phyloP scores from a whole-genome alignment of 2,113 vertebrate genomes.

The Hippocampus barbouri region DNA sequence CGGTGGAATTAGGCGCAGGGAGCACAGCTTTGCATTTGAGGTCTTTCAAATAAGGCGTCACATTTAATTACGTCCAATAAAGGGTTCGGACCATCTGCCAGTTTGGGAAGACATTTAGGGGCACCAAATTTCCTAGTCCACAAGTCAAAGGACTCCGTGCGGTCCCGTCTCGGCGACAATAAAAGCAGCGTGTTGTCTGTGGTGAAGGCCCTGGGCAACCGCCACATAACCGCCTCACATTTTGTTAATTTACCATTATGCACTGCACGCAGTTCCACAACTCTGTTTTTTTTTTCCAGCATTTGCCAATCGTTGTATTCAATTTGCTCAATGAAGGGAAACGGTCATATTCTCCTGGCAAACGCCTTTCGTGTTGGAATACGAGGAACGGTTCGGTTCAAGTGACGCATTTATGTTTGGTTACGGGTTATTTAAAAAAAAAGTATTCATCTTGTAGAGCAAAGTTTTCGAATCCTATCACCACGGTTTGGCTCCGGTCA shows the following conservation, averaged over 20 bases:
- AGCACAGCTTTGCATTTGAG: conserved; percentile 45
- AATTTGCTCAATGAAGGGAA: neutral
- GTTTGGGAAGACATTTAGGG: conserved; percentile 3
- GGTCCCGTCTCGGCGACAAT: conserved; percentile 22
- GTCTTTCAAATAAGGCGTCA: conserved; percentile 60
- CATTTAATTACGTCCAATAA: conserved; percentile 62
- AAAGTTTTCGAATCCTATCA: neutral
- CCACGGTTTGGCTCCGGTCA: neutral
- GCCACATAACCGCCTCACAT: conserved; percentile 30
- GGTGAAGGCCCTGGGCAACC: conserved; percentile 22
- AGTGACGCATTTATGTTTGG: neutral
- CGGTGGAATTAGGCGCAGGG: conserved; percentile 52
- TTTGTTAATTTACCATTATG: conserved; percentile 40
- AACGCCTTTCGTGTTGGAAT: neutral
- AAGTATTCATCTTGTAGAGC: neutral
- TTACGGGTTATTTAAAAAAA: neutral
- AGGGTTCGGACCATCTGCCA: conserved; percentile 40
- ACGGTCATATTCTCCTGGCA: neutral
- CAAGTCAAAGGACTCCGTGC: conserved; percentile 27
- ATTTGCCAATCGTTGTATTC: conserved; percentile 23
- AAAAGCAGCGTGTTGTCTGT: conserved; percentile 19
- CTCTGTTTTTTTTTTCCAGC: conserved; percentile 13
- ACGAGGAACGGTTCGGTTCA: too few species aligned
- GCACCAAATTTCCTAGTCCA: conserved; percentile 26
- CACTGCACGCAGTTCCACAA: conserved; percentile 31